Conservation (phyloP, 2,797 vertebrate species). For the Pelobates cultripes region DNA sequence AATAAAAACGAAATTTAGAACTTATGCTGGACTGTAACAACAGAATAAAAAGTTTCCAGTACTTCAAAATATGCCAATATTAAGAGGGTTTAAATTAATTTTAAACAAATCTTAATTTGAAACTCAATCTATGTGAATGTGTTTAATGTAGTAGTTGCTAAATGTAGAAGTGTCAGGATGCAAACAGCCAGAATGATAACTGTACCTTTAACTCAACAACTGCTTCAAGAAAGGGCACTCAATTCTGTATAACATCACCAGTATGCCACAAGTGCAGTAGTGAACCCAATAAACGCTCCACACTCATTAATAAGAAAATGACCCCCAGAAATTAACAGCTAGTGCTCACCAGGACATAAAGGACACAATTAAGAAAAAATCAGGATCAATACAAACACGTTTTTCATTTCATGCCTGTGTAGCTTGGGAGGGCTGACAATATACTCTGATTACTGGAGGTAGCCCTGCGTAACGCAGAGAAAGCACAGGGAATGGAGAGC, state of each 20-base stretch:
- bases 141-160: too few relatives aligned
- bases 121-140: too few relatives aligned
- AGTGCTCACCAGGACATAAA: slow-evolving; percentile 78
- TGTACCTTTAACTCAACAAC: too few relatives aligned
- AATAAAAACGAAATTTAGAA: too few relatives aligned
- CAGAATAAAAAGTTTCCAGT: too few relatives aligned
- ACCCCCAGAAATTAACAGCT: slow-evolving; percentile 70
- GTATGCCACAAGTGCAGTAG: background rate
- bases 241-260: background rate
- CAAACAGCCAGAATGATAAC: too few relatives aligned
- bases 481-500: slow-evolving; percentile 81
- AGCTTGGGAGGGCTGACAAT: slow-evolving; percentile 95
- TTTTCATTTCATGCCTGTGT: slow-evolving; percentile 99
- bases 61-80: too few relatives aligned
- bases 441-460: slow-evolving; percentile 84
- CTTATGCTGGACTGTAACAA: too few relatives aligned
- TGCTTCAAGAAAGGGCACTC: too few relatives aligned
- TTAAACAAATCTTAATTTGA: too few relatives aligned
- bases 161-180: too few relatives aligned
- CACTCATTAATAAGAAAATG: slow-evolving; percentile 64
- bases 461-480: slow-evolving; percentile 80
- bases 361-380: slow-evolving; percentile 92
- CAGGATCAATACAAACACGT: slow-evolving; percentile 97
- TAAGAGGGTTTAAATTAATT: too few relatives aligned
- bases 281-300: background rate